Evolutionary conservation across 2,888 invertebrate species (phyloP).

Genomic region (Leucania comma): DNA sequence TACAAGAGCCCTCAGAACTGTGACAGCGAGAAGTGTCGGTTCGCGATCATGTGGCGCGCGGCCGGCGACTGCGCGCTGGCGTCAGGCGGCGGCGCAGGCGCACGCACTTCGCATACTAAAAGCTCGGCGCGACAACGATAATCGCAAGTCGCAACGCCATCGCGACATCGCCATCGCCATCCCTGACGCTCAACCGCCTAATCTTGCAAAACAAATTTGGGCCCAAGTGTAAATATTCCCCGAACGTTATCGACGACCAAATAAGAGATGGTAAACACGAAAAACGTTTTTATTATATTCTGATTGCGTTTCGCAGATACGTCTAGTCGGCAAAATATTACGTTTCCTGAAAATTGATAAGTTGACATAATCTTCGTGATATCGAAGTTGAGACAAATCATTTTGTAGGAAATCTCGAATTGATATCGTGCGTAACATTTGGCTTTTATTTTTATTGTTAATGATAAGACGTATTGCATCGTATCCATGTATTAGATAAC

Average conservation of each 20-base stretch:
- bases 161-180: conserved; percentile 76
- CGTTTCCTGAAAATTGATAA: conserved; percentile 77
- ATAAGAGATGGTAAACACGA: conserved; percentile 78
- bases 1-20: conserved; percentile 79
- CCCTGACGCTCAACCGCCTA: conserved; percentile 81
- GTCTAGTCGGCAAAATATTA: conserved; percentile 76
- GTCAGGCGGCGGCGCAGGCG: conserved; percentile 84
- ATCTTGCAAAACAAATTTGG: conserved; percentile 84
- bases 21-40: conserved; percentile 78
- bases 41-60: conserved; percentile 75
- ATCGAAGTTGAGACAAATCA: conserved; percentile 27
- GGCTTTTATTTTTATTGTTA: conserved; percentile 43
- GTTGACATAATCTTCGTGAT: conserved; percentile 58
- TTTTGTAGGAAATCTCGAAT: conserved; percentile 11
- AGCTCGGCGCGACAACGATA: conserved; percentile 81
- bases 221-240: conserved; percentile 81
- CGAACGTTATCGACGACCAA: conserved; percentile 82
- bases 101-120: conserved; percentile 89
- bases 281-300: conserved; percentile 81
- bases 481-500: conserved; percentile 45
- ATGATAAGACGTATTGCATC: conserved; percentile 33
- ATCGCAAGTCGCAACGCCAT: conserved; percentile 80
- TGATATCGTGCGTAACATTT: conserved; percentile 30
- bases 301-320: conserved; percentile 75
- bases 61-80: conserved; percentile 77